A percentile compares a stretch with the other conserved stretches of the same genome.
Evolutionary conservation across 1,140 invertebrate genomes (phyloP).

Genomic region (Ceratitis capitata): DNA sequence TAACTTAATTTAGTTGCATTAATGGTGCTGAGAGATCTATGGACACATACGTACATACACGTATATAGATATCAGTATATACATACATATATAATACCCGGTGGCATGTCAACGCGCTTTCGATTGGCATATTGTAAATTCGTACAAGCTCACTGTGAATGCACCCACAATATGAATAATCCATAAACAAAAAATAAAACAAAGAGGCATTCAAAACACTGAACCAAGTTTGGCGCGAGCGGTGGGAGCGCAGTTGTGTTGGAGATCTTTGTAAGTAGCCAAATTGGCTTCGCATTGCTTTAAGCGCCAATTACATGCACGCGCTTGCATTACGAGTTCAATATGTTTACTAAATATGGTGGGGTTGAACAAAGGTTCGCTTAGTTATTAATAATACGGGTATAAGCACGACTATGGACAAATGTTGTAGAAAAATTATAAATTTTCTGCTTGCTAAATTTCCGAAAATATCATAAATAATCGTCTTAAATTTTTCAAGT

Average conservation of each 20-base stretch:
- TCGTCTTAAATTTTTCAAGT: no score
- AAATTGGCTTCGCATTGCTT: neutral
- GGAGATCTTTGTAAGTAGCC: neutral
- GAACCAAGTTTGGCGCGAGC: neutral
- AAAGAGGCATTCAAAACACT: neutral
- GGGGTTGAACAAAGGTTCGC: no score
- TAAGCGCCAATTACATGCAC: slow-evolving; percentile 2
- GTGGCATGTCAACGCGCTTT: slow-evolving; percentile 21
- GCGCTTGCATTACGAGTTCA: neutral
- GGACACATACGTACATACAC: neutral
- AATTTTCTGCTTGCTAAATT: no score
- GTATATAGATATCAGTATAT: neutral
- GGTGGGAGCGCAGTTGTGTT: neutral
- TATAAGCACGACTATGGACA: no score
- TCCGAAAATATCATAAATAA: no score
- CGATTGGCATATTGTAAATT: slow-evolving; percentile 1
- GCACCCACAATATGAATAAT: neutral
- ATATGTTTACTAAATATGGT: neutral
- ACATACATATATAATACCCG: neutral
- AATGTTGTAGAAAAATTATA: no score
- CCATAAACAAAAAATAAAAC: neutral
- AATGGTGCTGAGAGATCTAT: neutral
- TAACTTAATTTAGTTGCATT: slow-evolving; percentile 8
- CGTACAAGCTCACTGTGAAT: neutral
- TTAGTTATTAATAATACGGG: no score